phyloP scores from a whole-genome alignment of 1,140 invertebrate species.

The Helicoverpa armigera region DNA sequence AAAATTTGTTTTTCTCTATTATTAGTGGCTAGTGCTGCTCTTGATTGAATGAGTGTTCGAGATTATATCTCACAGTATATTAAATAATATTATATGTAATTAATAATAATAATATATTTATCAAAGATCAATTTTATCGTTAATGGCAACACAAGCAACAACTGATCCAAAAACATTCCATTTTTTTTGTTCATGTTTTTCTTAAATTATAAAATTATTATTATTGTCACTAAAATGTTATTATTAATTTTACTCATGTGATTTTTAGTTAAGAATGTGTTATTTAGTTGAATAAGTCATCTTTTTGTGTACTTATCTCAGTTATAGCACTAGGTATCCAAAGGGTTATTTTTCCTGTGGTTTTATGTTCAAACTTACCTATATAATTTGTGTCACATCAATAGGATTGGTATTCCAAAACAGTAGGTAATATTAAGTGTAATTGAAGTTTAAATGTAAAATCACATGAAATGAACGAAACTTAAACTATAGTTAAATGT shows the following conservation, averaged over 20 bases:
- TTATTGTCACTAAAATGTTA: slow-evolving; percentile 55
- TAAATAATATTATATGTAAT: slow-evolving; percentile 61
- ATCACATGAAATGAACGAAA: slow-evolving; percentile 70
- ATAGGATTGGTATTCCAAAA: slow-evolving; percentile 41
- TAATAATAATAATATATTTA: slow-evolving; percentile 62
- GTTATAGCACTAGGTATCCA: slow-evolving; percentile 51
- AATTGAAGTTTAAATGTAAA: slow-evolving; percentile 65
- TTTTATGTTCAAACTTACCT: slow-evolving; percentile 64
- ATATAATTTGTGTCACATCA: slow-evolving; percentile 28
- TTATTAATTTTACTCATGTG: slow-evolving; percentile 53
- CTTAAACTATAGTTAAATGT: slow-evolving; percentile 66
- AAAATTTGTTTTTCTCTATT: slow-evolving; percentile 24
- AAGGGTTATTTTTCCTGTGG: slow-evolving; percentile 59
- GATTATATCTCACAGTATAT: slow-evolving; percentile 68
- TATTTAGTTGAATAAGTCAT: slow-evolving; percentile 50
- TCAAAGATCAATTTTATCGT: slow-evolving; percentile 74
- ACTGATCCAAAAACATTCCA: slow-evolving; percentile 72
- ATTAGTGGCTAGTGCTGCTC: slow-evolving; percentile 69
- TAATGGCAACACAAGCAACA: slow-evolving; percentile 65
- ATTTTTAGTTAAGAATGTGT: slow-evolving; percentile 47
- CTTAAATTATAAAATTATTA: slow-evolving; percentile 21
- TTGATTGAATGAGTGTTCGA: slow-evolving; percentile 64
- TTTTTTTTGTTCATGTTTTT: slow-evolving; percentile 62
- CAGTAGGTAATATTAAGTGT: slow-evolving; percentile 42
- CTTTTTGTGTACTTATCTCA: slow-evolving; percentile 50